Evolutionary conservation across 92 coral and sea anemone species (phyloP).

Genomic region (Paramuricea clavata): DNA sequence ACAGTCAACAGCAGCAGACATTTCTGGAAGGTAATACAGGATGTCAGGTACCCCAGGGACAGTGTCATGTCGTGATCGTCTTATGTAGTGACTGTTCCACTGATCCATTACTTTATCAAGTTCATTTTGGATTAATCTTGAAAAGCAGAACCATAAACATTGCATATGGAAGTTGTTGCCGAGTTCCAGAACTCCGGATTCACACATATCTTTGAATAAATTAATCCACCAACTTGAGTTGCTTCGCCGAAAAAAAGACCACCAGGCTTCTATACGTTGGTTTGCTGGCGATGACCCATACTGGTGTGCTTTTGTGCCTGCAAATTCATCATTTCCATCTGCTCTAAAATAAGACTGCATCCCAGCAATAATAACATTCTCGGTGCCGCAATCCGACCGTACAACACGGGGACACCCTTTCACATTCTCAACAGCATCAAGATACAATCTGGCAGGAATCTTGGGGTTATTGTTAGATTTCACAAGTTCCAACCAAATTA

Average conservation of each 20-base stretch:
- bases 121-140: slow-evolving; percentile 68
- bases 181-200: slow-evolving; percentile 56
- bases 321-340: slow-evolving; percentile 10
- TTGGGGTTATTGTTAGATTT: slow-evolving; percentile 30
- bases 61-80: slow-evolving; percentile 69
- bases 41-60: slow-evolving; percentile 78
- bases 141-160: slow-evolving; percentile 44
- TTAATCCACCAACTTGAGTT: slow-evolving; percentile 19
- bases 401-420: slow-evolving; percentile 17
- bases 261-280: slow-evolving; percentile 11
- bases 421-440: background rate
- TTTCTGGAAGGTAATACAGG: slow-evolving; percentile 70
- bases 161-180: slow-evolving; percentile 53
- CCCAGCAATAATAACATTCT: slow-evolving; percentile 17
- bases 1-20: slow-evolving; percentile 1
- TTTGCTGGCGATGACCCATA: slow-evolving; percentile 11
- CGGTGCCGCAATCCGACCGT: slow-evolving; percentile 3
- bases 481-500: slow-evolving; percentile 24
- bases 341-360: slow-evolving; percentile 14
- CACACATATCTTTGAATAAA: slow-evolving; percentile 58
- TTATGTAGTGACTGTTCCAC: slow-evolving; percentile 77
- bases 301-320: background rate
- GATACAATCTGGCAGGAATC: slow-evolving; percentile 7
- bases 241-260: background rate
- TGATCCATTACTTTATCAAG: slow-evolving; percentile 75